A percentile compares a stretch with the other conserved stretches of the same genome.
These are phyloP conservation scores for Druon quercuslanigerum DNA, from an alignment of 1,140 invertebrate species.

Conservation along the genomic window DNA sequence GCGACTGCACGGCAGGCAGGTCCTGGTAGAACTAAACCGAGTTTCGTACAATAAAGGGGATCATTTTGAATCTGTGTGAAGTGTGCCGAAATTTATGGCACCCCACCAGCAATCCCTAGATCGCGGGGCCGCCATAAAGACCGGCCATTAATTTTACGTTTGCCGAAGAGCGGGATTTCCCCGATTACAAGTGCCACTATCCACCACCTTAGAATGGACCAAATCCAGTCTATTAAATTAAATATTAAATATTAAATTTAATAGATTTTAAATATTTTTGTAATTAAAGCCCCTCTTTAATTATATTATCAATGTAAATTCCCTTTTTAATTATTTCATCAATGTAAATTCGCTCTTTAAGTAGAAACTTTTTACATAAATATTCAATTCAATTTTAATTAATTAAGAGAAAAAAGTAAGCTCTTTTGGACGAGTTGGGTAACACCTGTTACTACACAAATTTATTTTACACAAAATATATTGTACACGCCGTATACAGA, in stretches of 20 bases:
- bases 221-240: background rate
- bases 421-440: too few relatives aligned
- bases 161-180: conserved; percentile 48
- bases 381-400: too few relatives aligned
- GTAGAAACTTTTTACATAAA: too few relatives aligned
- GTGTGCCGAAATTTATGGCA: conserved; percentile 74
- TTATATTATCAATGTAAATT: too few relatives aligned
- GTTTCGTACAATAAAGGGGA: conserved; percentile 71
- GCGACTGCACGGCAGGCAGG: conserved; percentile 57
- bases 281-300: too few relatives aligned
- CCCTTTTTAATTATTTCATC: too few relatives aligned
- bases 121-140: conserved; percentile 57
- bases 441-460: too few relatives aligned
- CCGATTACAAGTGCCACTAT: conserved; percentile 24
- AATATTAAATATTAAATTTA: background rate
- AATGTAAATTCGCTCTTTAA: too few relatives aligned
- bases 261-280: too few relatives aligned
- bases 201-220: background rate
- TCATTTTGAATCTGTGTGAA: conserved; percentile 74
- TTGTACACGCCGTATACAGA: too few relatives aligned
- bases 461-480: too few relatives aligned
- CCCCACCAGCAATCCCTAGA: conserved; percentile 55
- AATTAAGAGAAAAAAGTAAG: too few relatives aligned
- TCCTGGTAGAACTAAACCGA: conserved; percentile 64
- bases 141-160: conserved; percentile 65